Base-by-base conservation (phyloP, 2,113 vertebrate genomes). In the Gallinago media region DNA sequence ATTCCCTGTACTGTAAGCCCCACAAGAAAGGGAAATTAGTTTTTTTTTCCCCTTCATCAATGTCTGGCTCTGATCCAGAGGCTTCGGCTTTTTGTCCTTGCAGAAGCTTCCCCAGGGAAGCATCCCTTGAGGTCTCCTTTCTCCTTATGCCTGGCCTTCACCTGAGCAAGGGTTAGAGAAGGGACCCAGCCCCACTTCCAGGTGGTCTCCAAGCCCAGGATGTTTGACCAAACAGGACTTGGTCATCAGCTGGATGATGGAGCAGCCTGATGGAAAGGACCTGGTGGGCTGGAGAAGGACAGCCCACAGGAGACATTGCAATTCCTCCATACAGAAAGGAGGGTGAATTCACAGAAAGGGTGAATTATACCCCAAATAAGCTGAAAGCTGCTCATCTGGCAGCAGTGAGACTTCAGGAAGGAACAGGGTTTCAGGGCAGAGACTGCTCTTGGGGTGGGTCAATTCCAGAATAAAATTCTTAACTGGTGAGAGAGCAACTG, bases 1-100 rank as follows among this genome's bases (percentile, higher is more conserved):
- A 38, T 88, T 96, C 96, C 87, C 91, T 96, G 84, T 72, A 42
- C 52, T 89, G 68, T 62, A 72, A 87, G 70, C 34, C 56, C 61
- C 68, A 85, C 22, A 94, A 84, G 68, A 81, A 94, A 44, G 26
- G 18, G 31, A 89, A 89, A 94, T 81, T 81, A 63, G 32, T 74
- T 91, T 94, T 94, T 81, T 92, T 78, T 36, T 36, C 36, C 36
- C 34, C 36, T 91, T 84, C 79, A 81, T 85, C 73, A 49, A 29
- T 58, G 40, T 58, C 54, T 96, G 89, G 73, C 89, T 76, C 19
- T 68, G 27, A 78, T 91, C 73, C 93, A 91, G 49, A 76, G 25
- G 25, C 15, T 78, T 86, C 34, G n/a, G 36, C 55, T 85, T 95
- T 92, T 76, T 67, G 34, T 81, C 61, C 55, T 36, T 50, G 52